Evolutionary conservation across 2,113 vertebrate genomes (phyloP), one percentile per base, ranked within the genome.

Genomic region (Cairina moschata): DNA sequence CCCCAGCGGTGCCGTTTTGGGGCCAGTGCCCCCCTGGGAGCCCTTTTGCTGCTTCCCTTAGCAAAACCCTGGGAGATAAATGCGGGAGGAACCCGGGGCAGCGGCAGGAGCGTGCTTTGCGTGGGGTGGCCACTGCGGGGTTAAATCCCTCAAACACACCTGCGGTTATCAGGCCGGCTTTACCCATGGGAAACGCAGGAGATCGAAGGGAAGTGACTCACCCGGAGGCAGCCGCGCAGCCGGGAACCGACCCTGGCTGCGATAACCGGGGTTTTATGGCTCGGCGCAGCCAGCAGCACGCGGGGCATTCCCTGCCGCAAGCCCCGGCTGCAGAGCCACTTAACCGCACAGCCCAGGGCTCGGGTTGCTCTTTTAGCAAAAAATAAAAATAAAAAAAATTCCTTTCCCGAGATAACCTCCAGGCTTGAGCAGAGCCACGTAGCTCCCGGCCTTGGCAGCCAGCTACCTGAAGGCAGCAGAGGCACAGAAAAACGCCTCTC

Each of bases 171-270:
- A 3, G 46, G 8, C 17, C 80, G 6, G 0, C 67, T 78, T 68
- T 50, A 55, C 69, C 71, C 3, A 48, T 67, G 95, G 90, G 91
- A 94, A 94, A 67, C 0, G 48, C 31, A 5, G 0, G 50, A 54
- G 93, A 91, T 36, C 60, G 86, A 26, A 29, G 80, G 96, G 95
- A 75, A 92, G 84, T 96, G 93, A 95, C 83, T 96, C 95, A 93
- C 6, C 1, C 17, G 1, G 67, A n/a, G 59, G 83, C 77, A 56
- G 72, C 31, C 36, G 84, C 85, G 34, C 15, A 4, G 78, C 88
- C 82, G 48, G 80, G 87, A 87, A 36, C 85, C 68, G 17, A 13
- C 74, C 69, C 16, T 12, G 75, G 26, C 58, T 3, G 0, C 2
- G 40, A 86, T 90, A 87, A 75, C 80, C 62, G 17, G 28, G 26